Evolutionary conservation across 2,113 vertebrate species (phyloP).

Genomic region (Rhabdomys dilectus): DNA sequence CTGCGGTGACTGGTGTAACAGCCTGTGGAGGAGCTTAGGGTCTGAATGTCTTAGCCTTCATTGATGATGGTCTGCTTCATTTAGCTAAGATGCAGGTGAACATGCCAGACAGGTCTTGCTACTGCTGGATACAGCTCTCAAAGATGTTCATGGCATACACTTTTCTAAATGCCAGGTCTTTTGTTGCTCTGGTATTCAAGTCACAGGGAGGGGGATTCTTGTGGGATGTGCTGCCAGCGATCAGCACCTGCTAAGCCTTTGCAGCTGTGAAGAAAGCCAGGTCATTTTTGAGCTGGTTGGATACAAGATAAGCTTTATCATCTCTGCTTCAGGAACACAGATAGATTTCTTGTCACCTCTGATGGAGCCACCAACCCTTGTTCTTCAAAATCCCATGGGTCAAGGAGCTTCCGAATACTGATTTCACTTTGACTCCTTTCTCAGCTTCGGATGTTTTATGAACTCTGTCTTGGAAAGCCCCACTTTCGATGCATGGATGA

Average conservation of each 20-base stretch:
- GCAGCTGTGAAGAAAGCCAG: conserved; percentile 38
- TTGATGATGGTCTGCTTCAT: not conserved
- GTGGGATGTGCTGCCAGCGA: not conserved
- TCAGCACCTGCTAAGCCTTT: not conserved
- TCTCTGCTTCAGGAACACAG: not conserved
- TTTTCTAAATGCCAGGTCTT: not conserved
- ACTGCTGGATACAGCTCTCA: not conserved
- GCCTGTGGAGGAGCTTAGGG: conserved; percentile 5
- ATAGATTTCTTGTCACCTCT: not conserved
- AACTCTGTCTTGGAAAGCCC: not conserved
- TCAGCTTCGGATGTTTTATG: not conserved
- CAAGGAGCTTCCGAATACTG: conserved; percentile 1
- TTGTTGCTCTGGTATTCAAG: not conserved
- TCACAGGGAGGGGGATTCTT: not conserved
- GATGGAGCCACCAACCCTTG: not conserved
- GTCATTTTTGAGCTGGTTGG: conserved; percentile 34
- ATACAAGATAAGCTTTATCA: conserved; percentile 30
- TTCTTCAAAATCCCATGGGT: not conserved
- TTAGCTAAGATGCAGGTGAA: conserved; percentile 46
- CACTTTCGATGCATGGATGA: not conserved
- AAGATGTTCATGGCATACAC: not conserved
- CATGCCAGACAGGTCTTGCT: not conserved
- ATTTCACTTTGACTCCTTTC: not conserved
- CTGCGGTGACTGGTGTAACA: conserved; percentile 1
- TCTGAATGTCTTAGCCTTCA: not conserved